These are phyloP conservation scores for Myripristis murdjan DNA, from an alignment of 2,797 vertebrate genomes.

Conservation along the genomic window DNA sequence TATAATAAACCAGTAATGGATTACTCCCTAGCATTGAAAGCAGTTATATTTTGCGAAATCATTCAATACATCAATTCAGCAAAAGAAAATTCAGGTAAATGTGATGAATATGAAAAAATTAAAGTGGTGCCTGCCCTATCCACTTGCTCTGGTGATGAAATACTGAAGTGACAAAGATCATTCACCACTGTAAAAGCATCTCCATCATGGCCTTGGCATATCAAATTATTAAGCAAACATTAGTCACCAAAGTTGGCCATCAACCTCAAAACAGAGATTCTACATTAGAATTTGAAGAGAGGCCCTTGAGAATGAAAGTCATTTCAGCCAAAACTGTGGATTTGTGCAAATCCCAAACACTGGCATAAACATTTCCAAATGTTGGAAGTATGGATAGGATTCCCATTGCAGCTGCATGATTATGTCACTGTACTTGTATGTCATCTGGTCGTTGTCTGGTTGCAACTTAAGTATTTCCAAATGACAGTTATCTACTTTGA, in stretches of 20 bases:
- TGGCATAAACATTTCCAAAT: background rate
- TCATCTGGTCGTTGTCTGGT: no score
- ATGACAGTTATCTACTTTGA: no score
- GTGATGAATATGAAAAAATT: constrained; percentile 15
- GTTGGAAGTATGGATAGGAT: background rate
- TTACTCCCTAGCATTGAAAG: background rate
- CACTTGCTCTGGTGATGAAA: constrained; percentile 48
- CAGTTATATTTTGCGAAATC: background rate
- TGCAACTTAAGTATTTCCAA: no score
- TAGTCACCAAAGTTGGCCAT: background rate
- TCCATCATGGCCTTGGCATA: background rate
- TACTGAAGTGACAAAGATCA: background rate
- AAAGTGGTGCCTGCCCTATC: constrained; percentile 79
- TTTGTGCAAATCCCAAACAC: background rate
- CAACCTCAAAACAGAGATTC: background rate
- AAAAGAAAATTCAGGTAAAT: constrained; percentile 15
- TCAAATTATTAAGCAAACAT: background rate
- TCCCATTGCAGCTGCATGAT: no score
- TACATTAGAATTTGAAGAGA: no score
- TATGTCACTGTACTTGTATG: no score
- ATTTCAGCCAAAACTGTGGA: background rate
- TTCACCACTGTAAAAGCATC: background rate
- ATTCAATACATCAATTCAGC: constrained; percentile 8
- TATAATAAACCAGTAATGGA: background rate
- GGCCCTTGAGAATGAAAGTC: background rate